These are phyloP conservation scores for Geodia barretti DNA, from an alignment of 37 sponge, comb jelly and placozoan species.

Conservation along the genomic window DNA sequence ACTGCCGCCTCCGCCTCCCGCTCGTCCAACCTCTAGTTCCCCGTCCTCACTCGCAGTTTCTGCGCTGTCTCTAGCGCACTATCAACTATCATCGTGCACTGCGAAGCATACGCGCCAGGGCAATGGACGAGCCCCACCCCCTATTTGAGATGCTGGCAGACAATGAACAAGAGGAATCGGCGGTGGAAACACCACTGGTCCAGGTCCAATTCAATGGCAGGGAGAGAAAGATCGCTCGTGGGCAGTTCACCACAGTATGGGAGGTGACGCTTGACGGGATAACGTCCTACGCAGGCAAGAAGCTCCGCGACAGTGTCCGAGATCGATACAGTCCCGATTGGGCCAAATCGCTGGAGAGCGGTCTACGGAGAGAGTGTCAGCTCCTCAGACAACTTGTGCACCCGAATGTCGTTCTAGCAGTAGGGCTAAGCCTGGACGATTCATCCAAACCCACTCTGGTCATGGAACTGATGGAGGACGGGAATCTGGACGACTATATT, in stretches of 20 bases:
- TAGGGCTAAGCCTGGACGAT: background rate
- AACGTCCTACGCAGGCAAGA: background rate
- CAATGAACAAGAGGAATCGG: too few relatives aligned
- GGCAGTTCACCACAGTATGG: background rate
- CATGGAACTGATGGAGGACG: background rate
- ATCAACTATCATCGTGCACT: too few relatives aligned
- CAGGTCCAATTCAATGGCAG: background rate
- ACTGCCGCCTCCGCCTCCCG: too few relatives aligned
- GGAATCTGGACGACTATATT: background rate
- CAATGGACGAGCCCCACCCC: background rate
- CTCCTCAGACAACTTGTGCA: background rate
- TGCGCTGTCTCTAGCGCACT: too few relatives aligned
- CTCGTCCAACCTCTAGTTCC: too few relatives aligned
- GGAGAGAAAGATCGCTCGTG: background rate
- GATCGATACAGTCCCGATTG: background rate
- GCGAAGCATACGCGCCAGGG: too few relatives aligned
- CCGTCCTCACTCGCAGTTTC: too few relatives aligned
- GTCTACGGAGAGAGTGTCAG: background rate
- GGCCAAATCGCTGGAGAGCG: background rate
- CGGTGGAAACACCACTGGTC: background rate
- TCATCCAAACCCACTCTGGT: background rate
- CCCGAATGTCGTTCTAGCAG: background rate
- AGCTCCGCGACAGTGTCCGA: background rate
- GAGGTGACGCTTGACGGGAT: background rate
- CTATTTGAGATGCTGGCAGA: too few relatives aligned